Evolutionary conservation across 30 jellyfish, hydroid and myxozoan genomes (phyloP).

Genomic region (Chironex yamaguchii): DNA sequence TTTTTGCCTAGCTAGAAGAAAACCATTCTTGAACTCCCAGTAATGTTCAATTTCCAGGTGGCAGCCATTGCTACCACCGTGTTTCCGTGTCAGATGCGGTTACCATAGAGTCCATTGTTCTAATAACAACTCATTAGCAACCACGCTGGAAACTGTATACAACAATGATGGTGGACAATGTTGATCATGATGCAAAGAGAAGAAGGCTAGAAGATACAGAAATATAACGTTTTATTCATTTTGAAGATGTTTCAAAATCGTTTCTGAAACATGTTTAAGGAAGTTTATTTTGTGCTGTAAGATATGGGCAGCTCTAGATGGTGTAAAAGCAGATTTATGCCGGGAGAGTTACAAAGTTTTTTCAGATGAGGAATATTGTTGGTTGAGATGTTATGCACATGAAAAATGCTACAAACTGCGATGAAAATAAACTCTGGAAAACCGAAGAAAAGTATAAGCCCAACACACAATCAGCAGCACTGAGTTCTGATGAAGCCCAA

Average conservation of each 20-base stretch:
- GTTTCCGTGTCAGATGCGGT: slow-evolving; percentile 42
- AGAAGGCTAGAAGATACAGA: slow-evolving; percentile 2
- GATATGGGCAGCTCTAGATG: slow-evolving; percentile 20
- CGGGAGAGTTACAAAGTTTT: slow-evolving; percentile 20
- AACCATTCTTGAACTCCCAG: slow-evolving; percentile 22
- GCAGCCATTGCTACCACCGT: slow-evolving; percentile 56
- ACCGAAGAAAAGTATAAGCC: too few species aligned
- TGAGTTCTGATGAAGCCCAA: too few species aligned
- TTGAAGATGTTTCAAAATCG: not conserved
- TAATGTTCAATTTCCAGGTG: slow-evolving; percentile 30
- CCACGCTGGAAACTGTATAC: slow-evolving; percentile 22
- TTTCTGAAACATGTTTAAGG: slow-evolving; percentile 11
- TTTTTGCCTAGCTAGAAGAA: slow-evolving; percentile 58
- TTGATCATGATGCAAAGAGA: slow-evolving; percentile 33
- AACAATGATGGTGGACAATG: slow-evolving; percentile 46
- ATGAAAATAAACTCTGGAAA: too few species aligned
- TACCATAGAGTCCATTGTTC: slow-evolving; percentile 27
- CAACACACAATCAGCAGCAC: too few species aligned
- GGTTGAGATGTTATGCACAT: too few species aligned
- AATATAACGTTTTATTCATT: slow-evolving; percentile 2
- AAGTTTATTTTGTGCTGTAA: slow-evolving; percentile 17
- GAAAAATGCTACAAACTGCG: too few species aligned
- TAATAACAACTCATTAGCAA: slow-evolving; percentile 30
- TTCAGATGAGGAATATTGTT: slow-evolving; percentile 31
- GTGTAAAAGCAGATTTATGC: not conserved